phyloP scores from a whole-genome alignment of 92 coral and sea anemone species.

The Porites rus region DNA sequence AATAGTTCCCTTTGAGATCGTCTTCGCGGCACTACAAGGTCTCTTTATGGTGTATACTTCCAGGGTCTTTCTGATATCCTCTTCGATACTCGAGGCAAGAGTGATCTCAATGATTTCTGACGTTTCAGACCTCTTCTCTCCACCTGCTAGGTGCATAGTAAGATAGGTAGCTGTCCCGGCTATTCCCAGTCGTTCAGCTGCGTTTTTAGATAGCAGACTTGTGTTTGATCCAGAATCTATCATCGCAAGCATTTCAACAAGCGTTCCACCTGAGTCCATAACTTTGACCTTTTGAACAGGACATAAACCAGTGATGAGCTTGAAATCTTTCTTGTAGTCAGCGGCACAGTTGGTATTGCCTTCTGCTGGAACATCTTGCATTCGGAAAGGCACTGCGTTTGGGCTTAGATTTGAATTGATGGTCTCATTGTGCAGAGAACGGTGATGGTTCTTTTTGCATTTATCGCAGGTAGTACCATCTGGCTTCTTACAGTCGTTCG shows the following conservation, averaged over 20 bases:
- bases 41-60: slow-evolving; percentile 68
- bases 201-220: slow-evolving; percentile 39
- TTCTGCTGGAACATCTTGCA: slow-evolving; percentile 25
- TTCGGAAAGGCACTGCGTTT: slow-evolving; percentile 30
- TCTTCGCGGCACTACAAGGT: slow-evolving; percentile 69
- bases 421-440: slow-evolving; percentile 52
- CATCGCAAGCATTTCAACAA: slow-evolving; percentile 68
- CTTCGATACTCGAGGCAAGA: slow-evolving; percentile 51
- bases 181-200: slow-evolving; percentile 36
- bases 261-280: slow-evolving; percentile 50
- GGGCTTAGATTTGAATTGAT: slow-evolving; percentile 22
- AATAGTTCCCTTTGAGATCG: slow-evolving; percentile 44
- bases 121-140: slow-evolving; percentile 62
- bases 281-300: slow-evolving; percentile 72
- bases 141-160: slow-evolving; percentile 73
- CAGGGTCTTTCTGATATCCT: slow-evolving; percentile 50
- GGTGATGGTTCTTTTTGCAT: no score
- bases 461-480: slow-evolving; percentile 72
- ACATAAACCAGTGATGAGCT: slow-evolving; percentile 45
- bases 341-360: slow-evolving; percentile 21
- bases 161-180: slow-evolving; percentile 55
- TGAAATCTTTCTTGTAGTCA: neutral
- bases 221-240: slow-evolving; percentile 48
- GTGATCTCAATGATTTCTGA: slow-evolving; percentile 59
- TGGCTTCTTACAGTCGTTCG: slow-evolving; percentile 58